Evolutionary conservation across 2,888 invertebrate species (phyloP).

Genomic region (Drosophila meridionalis): DNA sequence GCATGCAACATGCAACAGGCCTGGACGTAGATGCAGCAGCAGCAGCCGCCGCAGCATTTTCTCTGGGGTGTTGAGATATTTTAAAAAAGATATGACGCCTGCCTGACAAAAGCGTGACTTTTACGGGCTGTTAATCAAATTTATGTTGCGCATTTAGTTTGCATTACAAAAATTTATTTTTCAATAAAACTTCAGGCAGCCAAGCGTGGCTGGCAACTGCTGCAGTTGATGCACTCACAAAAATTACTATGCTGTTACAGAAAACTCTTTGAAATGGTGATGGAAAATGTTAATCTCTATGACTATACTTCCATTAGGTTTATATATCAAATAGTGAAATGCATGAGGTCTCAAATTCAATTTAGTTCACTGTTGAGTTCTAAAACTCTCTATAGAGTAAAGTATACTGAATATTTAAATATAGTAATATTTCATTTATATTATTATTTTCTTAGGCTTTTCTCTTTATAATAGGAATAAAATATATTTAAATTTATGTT

Average conservation of each 20-base stretch:
- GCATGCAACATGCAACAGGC: conserved; percentile 18
- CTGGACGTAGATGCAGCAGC: conserved; percentile 11
- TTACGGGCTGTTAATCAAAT: conserved; percentile 83
- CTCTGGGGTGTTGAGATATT: conserved; percentile 79
- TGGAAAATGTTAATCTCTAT: neutral
- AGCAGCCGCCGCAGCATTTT: conserved; percentile 27
- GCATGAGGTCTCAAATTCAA: no score
- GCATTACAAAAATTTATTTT: conserved; percentile 80
- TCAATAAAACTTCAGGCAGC: conserved; percentile 59
- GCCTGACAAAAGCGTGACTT: conserved; percentile 83
- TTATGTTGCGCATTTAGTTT: conserved; percentile 82
- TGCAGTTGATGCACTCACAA: conserved; percentile 10
- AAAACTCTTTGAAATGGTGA: neutral
- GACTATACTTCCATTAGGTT: neutral
- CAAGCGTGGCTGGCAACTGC: conserved; percentile 7
- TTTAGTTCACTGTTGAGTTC: no score
- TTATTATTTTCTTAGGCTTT: no score
- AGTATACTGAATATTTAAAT: no score
- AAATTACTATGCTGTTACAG: conserved; percentile 4
- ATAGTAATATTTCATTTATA: no score
- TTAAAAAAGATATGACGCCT: conserved; percentile 79
- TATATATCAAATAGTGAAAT: neutral
- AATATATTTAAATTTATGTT: no score
- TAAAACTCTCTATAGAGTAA: no score
- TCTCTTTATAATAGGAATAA: no score